Evolutionary conservation across 2,113 vertebrate species (phyloP).

Genomic region (Phylloscopus trochilus): DNA sequence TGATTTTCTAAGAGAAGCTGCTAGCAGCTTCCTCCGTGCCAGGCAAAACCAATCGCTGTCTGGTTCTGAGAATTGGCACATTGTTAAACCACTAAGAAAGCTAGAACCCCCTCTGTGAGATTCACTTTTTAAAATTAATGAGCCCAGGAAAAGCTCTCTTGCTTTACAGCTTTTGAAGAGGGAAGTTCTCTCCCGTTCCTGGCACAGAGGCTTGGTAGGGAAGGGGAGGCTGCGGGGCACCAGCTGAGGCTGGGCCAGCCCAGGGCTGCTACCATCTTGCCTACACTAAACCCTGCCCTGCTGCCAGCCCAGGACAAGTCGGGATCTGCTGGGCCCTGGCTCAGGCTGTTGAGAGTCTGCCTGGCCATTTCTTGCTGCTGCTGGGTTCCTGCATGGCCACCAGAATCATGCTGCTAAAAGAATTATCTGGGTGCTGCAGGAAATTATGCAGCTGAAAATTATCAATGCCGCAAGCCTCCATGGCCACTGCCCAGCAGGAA

Average conservation of each 20-base stretch:
- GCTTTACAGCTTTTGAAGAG: neutral
- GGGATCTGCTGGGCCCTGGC: too few relatives aligned
- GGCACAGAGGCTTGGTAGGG: too few relatives aligned
- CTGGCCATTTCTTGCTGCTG: neutral
- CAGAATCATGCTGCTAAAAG: neutral
- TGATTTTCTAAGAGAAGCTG: neutral
- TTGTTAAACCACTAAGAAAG: neutral
- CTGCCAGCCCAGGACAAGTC: neutral
- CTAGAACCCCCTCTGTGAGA: neutral
- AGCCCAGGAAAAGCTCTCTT: neutral
- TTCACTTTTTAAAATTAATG: neutral
- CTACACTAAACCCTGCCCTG: too few relatives aligned
- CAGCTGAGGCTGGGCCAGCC: too few relatives aligned
- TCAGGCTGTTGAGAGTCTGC: neutral
- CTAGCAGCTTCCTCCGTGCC: neutral
- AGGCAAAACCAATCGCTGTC: neutral
- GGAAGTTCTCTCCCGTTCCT: neutral
- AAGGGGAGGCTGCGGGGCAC: neutral
- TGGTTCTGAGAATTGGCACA: neutral
- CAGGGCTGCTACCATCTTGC: neutral
- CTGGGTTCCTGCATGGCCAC: neutral
- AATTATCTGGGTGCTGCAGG: neutral
- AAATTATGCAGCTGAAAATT: neutral
- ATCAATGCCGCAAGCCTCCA: neutral
- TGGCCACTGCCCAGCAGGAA: neutral